Evolutionary conservation across 1,140 invertebrate species (phyloP).

Genomic region (Trachymyrmex septentrionalis): DNA sequence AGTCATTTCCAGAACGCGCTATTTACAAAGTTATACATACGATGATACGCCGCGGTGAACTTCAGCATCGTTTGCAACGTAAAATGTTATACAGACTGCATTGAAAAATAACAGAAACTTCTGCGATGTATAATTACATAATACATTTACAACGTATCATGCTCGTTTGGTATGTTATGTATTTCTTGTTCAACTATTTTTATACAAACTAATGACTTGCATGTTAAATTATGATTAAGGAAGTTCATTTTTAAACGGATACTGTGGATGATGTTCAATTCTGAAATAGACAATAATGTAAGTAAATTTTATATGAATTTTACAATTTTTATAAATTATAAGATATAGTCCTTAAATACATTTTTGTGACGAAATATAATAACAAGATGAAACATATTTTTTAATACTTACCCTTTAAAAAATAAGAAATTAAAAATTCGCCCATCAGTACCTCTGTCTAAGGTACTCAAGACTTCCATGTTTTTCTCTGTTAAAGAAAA

Average conservation of each 20-base stretch:
- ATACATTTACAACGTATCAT: slow-evolving; percentile 17
- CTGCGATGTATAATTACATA: slow-evolving; percentile 55
- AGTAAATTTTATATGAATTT: slow-evolving; percentile 18
- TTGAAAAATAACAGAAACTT: slow-evolving; percentile 82
- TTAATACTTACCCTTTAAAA: slow-evolving; percentile 86
- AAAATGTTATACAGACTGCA: slow-evolving; percentile 98
- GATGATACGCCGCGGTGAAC: slow-evolving; percentile 97
- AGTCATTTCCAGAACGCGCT: slow-evolving; percentile 96
- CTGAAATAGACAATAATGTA: slow-evolving; percentile 75
- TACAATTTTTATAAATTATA: slow-evolving; percentile 34
- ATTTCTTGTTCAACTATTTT: slow-evolving; percentile 41
- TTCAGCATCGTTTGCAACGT: slow-evolving; percentile 98
- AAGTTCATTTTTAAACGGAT: slow-evolving; percentile 86
- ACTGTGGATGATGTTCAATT: slow-evolving; percentile 87
- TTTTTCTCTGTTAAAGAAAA: slow-evolving; percentile 87
- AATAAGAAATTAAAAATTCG: slow-evolving; percentile 88
- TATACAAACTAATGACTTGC: slow-evolving; percentile 41
- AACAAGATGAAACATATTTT: background rate
- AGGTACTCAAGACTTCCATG: slow-evolving; percentile 84
- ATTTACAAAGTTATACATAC: slow-evolving; percentile 96
- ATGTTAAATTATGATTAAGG: slow-evolving; percentile 62
- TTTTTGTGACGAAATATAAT: slow-evolving; percentile 10
- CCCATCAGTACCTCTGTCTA: slow-evolving; percentile 87
- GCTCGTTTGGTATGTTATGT: slow-evolving; percentile 18
- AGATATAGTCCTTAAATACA: background rate